Percentiles rank a stretch among this genome's conserved stretches.
phyloP scores from a whole-genome alignment of 2,888 invertebrate species.

The Philereme transversata region DNA sequence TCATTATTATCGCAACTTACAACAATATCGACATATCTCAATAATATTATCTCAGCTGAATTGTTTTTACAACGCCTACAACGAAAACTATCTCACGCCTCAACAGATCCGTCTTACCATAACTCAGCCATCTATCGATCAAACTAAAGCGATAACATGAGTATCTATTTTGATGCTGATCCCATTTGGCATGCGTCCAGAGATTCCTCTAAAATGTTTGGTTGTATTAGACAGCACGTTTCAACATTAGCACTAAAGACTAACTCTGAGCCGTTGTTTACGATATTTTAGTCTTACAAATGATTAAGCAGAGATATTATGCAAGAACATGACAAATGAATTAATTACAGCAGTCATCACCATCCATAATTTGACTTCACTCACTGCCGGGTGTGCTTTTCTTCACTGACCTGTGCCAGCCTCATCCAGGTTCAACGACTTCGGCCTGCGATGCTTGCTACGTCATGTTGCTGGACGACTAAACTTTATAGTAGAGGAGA shows the following conservation, averaged over 20 bases:
- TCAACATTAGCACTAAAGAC: slow-evolving; percentile 30
- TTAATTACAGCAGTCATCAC: too few species aligned
- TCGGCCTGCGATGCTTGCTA: too few species aligned
- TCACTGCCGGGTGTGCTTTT: too few species aligned
- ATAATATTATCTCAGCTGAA: background rate
- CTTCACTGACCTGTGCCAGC: too few species aligned
- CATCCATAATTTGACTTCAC: too few species aligned
- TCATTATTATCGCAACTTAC: background rate
- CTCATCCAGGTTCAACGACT: too few species aligned
- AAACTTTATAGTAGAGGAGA: too few species aligned
- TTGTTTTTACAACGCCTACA: slow-evolving; percentile 5
- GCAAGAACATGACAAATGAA: too few species aligned
- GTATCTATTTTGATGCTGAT: slow-evolving; percentile 36
- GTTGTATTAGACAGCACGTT: slow-evolving; percentile 41
- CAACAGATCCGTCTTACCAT: slow-evolving; percentile 30
- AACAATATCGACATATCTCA: background rate
- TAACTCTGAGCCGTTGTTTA: slow-evolving; percentile 12
- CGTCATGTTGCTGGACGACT: too few species aligned
- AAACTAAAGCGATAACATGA: slow-evolving; percentile 35
- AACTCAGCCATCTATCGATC: slow-evolving; percentile 35
- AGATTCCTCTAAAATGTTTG: slow-evolving; percentile 51
- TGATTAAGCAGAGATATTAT: too few species aligned
- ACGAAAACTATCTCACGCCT: slow-evolving; percentile 12
- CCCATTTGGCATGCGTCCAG: slow-evolving; percentile 57
- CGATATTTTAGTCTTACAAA: background rate